Conservation (phyloP, 2,113 vertebrate genomes). For the Chaetops frenatus region DNA sequence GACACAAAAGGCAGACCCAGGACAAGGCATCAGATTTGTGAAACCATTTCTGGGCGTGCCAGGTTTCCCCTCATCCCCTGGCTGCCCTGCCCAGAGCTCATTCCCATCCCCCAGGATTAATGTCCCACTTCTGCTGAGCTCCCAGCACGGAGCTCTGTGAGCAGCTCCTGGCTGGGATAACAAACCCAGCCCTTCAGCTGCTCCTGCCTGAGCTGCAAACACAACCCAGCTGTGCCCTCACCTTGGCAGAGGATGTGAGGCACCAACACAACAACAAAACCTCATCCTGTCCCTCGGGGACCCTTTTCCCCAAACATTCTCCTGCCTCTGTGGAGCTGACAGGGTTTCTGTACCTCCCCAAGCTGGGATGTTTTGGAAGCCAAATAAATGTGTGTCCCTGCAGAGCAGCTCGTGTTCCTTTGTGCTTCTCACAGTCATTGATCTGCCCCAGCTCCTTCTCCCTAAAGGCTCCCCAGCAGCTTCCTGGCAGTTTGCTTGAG, state of each 20-base stretch:
- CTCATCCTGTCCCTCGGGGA: neutral
- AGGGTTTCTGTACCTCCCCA: neutral
- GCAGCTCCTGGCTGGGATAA: neutral
- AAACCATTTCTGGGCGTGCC: neutral
- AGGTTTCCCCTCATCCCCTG: neutral
- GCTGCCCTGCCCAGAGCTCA: neutral
- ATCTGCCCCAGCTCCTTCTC: neutral
- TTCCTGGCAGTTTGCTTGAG: neutral
- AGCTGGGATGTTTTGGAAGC: neutral
- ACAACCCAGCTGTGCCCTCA: neutral
- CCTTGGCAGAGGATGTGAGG: neutral
- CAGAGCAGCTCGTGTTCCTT: neutral
- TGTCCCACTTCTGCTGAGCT: neutral
- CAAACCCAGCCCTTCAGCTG: neutral
- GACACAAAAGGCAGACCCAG: neutral
- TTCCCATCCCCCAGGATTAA: neutral
- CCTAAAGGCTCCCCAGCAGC: neutral
- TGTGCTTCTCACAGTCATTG: neutral
- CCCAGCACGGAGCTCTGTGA: neutral
- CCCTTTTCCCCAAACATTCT: fast-evolving
- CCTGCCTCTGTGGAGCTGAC: neutral
- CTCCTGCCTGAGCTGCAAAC: neutral
- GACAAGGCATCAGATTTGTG: neutral
- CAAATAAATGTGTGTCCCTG: neutral
- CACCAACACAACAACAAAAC: neutral